phyloP scores from a whole-genome alignment of 2,888 invertebrate species.

The Agonopterix alstromeriana region DNA sequence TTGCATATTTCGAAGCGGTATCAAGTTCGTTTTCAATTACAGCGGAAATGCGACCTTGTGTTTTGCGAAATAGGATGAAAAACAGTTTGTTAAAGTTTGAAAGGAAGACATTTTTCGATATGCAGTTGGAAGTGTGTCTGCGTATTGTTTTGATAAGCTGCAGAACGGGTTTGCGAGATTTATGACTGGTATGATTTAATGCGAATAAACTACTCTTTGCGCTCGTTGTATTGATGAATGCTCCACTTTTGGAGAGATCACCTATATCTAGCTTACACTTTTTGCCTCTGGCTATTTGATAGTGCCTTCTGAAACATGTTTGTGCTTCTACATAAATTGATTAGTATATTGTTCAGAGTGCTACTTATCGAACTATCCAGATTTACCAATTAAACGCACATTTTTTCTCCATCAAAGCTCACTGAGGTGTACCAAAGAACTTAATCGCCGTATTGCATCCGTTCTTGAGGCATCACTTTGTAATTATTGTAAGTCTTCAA shows the following conservation, averaged over 20 bases:
- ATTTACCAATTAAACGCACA: background rate
- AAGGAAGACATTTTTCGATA: slow-evolving; percentile 52
- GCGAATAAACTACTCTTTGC: slow-evolving; percentile 72
- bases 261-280: slow-evolving; percentile 21
- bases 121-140: slow-evolving; percentile 68
- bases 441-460: slow-evolving; percentile 39
- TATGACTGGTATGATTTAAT: slow-evolving; percentile 75
- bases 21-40: slow-evolving; percentile 27
- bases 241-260: slow-evolving; percentile 55
- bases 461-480: slow-evolving; percentile 26
- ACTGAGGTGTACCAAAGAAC: slow-evolving; percentile 12
- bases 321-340: background rate
- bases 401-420: background rate
- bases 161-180: slow-evolving; percentile 73
- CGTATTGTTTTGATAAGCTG: slow-evolving; percentile 78
- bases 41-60: slow-evolving; percentile 49
- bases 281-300: slow-evolving; percentile 1
- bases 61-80: slow-evolving; percentile 33
- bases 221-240: slow-evolving; percentile 66
- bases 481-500: slow-evolving; percentile 51
- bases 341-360: background rate
- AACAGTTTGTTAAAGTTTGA: slow-evolving; percentile 25
- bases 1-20: slow-evolving; percentile 30
- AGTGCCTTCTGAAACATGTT: background rate
- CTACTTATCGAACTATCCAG: background rate